A percentile compares a stretch with the other conserved stretches of the same genome.
Conservation (phyloP, 64 coral and sea anemone genomes). For the Pocillopora damicornis region DNA sequence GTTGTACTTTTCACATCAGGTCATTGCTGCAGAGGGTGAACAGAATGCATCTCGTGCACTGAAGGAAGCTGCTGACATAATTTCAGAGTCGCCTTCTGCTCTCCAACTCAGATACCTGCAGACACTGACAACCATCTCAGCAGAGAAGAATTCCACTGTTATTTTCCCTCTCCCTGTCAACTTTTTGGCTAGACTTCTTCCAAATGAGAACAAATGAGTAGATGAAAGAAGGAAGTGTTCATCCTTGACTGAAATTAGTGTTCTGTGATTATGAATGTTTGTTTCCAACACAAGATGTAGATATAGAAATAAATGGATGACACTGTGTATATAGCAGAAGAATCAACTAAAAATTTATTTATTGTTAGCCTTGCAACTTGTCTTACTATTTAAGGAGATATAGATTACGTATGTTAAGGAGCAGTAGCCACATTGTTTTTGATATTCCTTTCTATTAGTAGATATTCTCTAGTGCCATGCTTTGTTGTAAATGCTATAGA, state of each 20-base stretch:
- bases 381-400: too few species aligned
- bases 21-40: slow-evolving; percentile 83
- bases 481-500: too few species aligned
- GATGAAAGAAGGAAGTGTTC: background rate
- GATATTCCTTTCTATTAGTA: too few species aligned
- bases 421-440: too few species aligned
- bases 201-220: slow-evolving; percentile 31
- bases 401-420: too few species aligned
- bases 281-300: background rate
- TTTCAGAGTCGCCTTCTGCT: slow-evolving; percentile 62
- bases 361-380: too few species aligned
- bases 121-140: slow-evolving; percentile 73
- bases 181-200: slow-evolving; percentile 42
- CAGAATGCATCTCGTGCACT: slow-evolving; percentile 77
- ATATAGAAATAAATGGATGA: too few species aligned
- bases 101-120: slow-evolving; percentile 77
- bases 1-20: slow-evolving; percentile 6
- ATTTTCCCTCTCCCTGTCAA: slow-evolving; percentile 77
- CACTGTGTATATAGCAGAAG: too few species aligned
- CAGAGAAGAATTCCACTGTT: slow-evolving; percentile 80
- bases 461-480: too few species aligned
- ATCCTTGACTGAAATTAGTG: background rate
- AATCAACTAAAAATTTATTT: too few species aligned
- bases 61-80: slow-evolving; percentile 79
- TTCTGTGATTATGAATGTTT: background rate